Conservation (phyloP, 2,113 vertebrate species). For the Malurus cyaneus region DNA sequence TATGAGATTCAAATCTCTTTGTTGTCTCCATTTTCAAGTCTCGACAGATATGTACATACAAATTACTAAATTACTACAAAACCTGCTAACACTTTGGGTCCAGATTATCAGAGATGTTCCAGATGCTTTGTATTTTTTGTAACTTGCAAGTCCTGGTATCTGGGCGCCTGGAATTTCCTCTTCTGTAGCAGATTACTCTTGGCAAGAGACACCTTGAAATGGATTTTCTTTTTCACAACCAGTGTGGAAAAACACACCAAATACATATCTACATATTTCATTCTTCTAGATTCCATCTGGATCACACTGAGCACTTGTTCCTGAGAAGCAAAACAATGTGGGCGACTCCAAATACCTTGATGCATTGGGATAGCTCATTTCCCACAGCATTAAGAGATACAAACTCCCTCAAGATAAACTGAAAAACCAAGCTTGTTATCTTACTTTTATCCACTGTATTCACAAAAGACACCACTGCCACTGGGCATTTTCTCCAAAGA, state of each 20-base stretch:
- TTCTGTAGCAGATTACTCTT: not conserved
- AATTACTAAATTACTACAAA: not conserved
- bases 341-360: not conserved
- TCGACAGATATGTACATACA: not conserved
- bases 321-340: not conserved
- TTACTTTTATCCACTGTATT: not conserved
- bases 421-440: not conserved
- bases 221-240: not conserved
- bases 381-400: not conserved
- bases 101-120: not conserved
- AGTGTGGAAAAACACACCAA: not conserved
- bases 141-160: not conserved
- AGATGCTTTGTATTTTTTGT: not conserved
- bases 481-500: not conserved
- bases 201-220: not conserved
- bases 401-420: not conserved
- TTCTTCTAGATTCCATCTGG: not conserved
- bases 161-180: not conserved
- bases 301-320: not conserved
- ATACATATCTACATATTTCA: not conserved
- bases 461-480: not conserved
- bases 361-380: not conserved
- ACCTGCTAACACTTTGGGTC: not conserved
- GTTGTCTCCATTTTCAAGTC: not conserved
- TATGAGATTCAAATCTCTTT: not conserved